These are phyloP conservation scores for Drosophila burlai DNA, from an alignment of 1,140 invertebrate genomes.

Conservation along the genomic window DNA sequence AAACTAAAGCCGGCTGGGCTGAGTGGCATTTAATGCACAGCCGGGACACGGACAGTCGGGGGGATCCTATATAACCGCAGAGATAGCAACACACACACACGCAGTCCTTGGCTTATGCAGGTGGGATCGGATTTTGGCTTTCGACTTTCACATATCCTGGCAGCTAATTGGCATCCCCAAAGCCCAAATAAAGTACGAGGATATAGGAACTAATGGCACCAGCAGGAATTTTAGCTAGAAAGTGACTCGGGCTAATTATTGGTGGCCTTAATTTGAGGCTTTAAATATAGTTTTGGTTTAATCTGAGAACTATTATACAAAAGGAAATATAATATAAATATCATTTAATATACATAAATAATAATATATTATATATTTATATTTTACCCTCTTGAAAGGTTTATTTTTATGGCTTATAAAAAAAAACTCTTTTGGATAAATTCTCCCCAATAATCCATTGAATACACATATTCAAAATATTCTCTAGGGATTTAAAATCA, in stretches of 20 bases:
- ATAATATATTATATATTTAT: too few species aligned
- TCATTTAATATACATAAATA: too few species aligned
- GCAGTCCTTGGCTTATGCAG: constrained; percentile 27
- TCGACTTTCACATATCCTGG: constrained; percentile 22
- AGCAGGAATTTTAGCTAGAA: background rate
- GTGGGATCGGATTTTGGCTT: constrained; percentile 11
- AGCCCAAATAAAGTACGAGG: background rate
- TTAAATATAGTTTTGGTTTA: background rate
- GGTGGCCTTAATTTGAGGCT: background rate
- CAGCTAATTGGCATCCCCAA: background rate
- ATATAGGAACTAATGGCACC: background rate
- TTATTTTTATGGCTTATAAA: too few species aligned
- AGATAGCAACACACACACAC: constrained; percentile 23
- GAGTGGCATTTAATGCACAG: constrained; percentile 77
- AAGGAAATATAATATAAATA: too few species aligned
- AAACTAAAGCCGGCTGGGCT: constrained; percentile 67
- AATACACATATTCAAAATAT: background rate
- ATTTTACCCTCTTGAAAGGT: too few species aligned
- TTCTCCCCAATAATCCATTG: background rate
- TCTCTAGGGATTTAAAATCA: background rate
- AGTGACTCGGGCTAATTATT: background rate
- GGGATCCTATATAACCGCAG: constrained; percentile 22
- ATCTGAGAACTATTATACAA: background rate
- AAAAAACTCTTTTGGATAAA: too few species aligned
- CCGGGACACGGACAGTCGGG: constrained; percentile 10